A percentile compares a stretch with the other conserved stretches of the same genome.
phyloP scores from a whole-genome alignment of 2,797 vertebrate genomes.

The Acrossocheilus fasciatus region DNA sequence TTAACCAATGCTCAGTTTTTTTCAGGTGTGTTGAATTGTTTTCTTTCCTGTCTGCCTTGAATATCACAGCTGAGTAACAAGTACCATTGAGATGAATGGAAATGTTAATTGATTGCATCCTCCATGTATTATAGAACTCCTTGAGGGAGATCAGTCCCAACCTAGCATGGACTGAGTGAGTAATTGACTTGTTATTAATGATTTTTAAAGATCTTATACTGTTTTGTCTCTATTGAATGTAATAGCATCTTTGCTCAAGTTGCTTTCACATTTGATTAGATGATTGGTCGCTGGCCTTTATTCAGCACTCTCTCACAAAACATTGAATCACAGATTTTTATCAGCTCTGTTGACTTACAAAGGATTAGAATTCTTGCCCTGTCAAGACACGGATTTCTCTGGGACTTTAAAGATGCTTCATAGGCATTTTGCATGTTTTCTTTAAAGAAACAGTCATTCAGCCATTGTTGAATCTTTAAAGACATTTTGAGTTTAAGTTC shows the following conservation, averaged over 20 bases:
- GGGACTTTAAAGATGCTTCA: background rate
- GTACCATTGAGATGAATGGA: background rate
- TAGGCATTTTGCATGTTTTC: background rate
- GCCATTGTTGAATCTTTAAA: slow-evolving; percentile 30
- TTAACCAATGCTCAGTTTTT: background rate
- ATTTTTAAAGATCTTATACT: background rate
- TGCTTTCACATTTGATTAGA: background rate
- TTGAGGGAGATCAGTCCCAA: background rate
- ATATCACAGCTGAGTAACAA: background rate
- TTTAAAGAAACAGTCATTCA: background rate
- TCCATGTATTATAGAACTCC: background rate
- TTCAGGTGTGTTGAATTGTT: background rate
- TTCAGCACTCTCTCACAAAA: slow-evolving; percentile 10
- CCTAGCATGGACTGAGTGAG: background rate
- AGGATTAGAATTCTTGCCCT: background rate
- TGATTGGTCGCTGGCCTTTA: background rate
- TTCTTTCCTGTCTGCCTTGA: background rate
- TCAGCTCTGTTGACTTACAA: slow-evolving; percentile 13
- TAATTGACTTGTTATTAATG: background rate
- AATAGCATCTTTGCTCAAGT: background rate
- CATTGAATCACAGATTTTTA: slow-evolving; percentile 23
- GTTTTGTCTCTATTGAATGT: background rate
- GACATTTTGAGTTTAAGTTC: slow-evolving; percentile 21
- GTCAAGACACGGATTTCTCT: background rate
- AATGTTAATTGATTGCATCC: background rate